Evolutionary conservation across 2,888 invertebrate genomes (phyloP).

Genomic region (Phymatocera aterrima): DNA sequence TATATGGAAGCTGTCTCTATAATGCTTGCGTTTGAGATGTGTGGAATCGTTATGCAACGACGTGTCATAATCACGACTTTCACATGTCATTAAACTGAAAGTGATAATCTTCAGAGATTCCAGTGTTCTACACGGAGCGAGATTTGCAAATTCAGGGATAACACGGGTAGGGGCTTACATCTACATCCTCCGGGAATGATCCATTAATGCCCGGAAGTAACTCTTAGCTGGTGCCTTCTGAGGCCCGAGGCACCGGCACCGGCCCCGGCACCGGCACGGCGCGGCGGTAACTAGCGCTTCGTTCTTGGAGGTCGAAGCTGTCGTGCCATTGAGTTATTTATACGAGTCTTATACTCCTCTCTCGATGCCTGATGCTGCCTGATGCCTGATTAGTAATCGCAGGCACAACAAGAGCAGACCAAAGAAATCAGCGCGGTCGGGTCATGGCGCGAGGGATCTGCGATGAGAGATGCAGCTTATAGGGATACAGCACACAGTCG

Average conservation of each 20-base stretch:
- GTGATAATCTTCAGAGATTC: too few species aligned
- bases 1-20: too few species aligned
- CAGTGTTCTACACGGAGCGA: too few species aligned
- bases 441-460: constrained; percentile 43
- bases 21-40: too few species aligned
- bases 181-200: not conserved
- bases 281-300: constrained; percentile 58
- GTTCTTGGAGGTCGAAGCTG: constrained; percentile 60
- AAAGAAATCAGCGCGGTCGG: constrained; percentile 43
- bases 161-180: not conserved
- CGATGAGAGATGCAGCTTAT: constrained; percentile 38
- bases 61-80: too few species aligned
- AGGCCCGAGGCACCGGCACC: not conserved
- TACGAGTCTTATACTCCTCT: constrained; percentile 67
- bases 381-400: constrained; percentile 69
- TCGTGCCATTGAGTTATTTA: constrained; percentile 34
- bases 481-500: too few species aligned
- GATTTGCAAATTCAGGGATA: not conserved
- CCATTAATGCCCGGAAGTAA: constrained; percentile 69
- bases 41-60: too few species aligned
- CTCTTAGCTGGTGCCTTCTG: not conserved
- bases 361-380: too few species aligned
- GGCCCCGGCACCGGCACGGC: not conserved
- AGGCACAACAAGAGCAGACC: constrained; percentile 56
- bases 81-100: too few species aligned